Evolutionary conservation across 2,888 invertebrate species (phyloP), one percentile per base, ranked within the genome.

Genomic region (Standfussiana lucernea): DNA sequence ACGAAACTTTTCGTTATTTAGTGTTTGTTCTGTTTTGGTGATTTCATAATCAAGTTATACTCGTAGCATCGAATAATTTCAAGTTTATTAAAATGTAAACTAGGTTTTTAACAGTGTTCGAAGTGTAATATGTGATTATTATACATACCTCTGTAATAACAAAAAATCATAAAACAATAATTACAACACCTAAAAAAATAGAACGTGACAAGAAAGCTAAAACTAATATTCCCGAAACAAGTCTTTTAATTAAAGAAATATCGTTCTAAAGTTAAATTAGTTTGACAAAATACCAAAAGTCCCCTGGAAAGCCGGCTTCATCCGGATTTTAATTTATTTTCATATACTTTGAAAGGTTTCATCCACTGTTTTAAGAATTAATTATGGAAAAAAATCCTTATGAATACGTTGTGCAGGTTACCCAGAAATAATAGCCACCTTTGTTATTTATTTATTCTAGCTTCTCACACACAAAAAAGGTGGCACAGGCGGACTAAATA

Each of bases 211-310:
- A 59, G 13, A 47, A 40, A 82, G 13, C 28, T 45, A 28, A 35
- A 4, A 45, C 72, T 65, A 76, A 72, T 61, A 77, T 62, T 64
- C 37, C 32, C 45, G 32, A 66, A 68, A 64, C 64, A 80, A 86
- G 81, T 61, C 42, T 76, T 83, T 80, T 84, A 86, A 89, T 90
- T 89, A 87, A 82, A 85, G 75, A 76, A 87, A 86, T 80, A 74
- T 72, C 62, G 53, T 47, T 79, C 45, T 71, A 45, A 87, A 89
- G 87, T 89, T 86, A 77, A 89, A 89, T 90, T 87, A 89, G 80
- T 88, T 90, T 82, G 77, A 84, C 82, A 82, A 88, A 89, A 87
- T 79, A 75, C 80, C 53, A 72, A 82, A 79, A 86, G 81, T 83
- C 79, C 64, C 74, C 13, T 66, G 71, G 56, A 64, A 76, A 50